Conservation (phyloP, 2,113 vertebrate genomes). For the Rhynchopsitta pachyrhyncha region DNA sequence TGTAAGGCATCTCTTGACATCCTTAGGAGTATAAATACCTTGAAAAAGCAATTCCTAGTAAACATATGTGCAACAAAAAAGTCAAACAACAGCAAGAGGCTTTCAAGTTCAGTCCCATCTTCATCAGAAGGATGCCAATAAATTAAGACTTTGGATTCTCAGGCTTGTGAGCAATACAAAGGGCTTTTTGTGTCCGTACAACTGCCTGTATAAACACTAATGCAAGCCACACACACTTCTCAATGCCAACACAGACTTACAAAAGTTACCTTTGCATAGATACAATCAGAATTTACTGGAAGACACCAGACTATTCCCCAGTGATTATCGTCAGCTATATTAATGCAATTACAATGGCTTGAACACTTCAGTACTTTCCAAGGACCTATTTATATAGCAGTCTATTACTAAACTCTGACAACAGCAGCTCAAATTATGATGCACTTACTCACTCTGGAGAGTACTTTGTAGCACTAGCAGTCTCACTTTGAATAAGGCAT, state of each 20-base stretch:
- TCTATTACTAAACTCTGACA: constrained; percentile 62
- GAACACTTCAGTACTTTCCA: constrained; percentile 62
- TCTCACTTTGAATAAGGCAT: constrained; percentile 49
- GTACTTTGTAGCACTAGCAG: constrained; percentile 17
- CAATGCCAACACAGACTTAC: background rate
- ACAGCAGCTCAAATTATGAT: constrained; percentile 53
- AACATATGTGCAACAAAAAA: background rate
- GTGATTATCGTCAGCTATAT: constrained; percentile 23
- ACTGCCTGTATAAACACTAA: background rate
- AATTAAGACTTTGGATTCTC: background rate
- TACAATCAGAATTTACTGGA: background rate
- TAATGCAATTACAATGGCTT: constrained; percentile 40
- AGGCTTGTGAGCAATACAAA: background rate
- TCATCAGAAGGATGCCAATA: background rate
- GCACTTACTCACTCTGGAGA: constrained; percentile 53
- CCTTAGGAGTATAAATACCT: background rate
- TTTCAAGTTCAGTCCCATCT: background rate
- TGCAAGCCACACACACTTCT: background rate
- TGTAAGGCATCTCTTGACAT: background rate
- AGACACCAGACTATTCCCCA: background rate
- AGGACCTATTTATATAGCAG: constrained; percentile 54
- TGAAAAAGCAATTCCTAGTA: background rate
- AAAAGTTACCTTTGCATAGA: background rate
- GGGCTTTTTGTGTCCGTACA: background rate
- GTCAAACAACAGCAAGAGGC: background rate